These are phyloP conservation scores for Drosophila sturtevanti DNA, from an alignment of 1,140 invertebrate species.

Conservation along the genomic window DNA sequence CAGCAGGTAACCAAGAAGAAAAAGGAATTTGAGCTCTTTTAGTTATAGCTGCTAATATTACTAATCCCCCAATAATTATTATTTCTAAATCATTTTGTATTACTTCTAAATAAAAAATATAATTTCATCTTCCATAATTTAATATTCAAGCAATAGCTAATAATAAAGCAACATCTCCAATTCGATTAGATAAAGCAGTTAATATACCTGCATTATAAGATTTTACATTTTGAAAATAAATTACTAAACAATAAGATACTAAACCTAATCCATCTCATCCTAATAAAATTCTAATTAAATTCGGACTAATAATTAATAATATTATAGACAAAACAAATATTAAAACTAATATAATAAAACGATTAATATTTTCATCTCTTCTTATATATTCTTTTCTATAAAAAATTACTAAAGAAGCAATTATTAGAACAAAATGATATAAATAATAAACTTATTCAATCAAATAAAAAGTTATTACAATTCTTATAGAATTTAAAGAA, in stretches of 20 bases:
- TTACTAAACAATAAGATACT: constrained; percentile 87
- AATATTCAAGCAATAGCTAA: constrained; percentile 84
- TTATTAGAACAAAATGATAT: constrained; percentile 85
- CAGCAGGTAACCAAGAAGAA: constrained; percentile 87
- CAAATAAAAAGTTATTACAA: background rate
- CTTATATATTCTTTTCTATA: constrained; percentile 85
- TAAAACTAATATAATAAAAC: constrained; percentile 85
- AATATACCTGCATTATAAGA: constrained; percentile 86
- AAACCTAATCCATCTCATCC: constrained; percentile 88
- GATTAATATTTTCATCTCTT: constrained; percentile 80
- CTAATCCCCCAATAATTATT: constrained; percentile 83
- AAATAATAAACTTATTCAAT: constrained; percentile 84
- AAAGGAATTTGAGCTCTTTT: constrained; percentile 90
- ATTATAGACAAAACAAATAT: constrained; percentile 88
- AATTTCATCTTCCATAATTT: constrained; percentile 84
- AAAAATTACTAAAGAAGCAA: constrained; percentile 84
- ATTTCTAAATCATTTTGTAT: constrained; percentile 82
- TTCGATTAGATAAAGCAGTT: constrained; percentile 86
- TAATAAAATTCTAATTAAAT: constrained; percentile 87
- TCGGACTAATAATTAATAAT: constrained; percentile 87
- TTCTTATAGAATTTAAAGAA: constrained; percentile 6
- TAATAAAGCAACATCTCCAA: constrained; percentile 85
- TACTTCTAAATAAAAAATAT: constrained; percentile 83
- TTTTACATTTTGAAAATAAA: constrained; percentile 86
- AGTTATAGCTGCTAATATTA: constrained; percentile 85